Percentiles rank a stretch among this genome's conserved stretches.
Evolutionary conservation across 2,888 invertebrate species (phyloP).

Genomic region (Epinotia bilunana): DNA sequence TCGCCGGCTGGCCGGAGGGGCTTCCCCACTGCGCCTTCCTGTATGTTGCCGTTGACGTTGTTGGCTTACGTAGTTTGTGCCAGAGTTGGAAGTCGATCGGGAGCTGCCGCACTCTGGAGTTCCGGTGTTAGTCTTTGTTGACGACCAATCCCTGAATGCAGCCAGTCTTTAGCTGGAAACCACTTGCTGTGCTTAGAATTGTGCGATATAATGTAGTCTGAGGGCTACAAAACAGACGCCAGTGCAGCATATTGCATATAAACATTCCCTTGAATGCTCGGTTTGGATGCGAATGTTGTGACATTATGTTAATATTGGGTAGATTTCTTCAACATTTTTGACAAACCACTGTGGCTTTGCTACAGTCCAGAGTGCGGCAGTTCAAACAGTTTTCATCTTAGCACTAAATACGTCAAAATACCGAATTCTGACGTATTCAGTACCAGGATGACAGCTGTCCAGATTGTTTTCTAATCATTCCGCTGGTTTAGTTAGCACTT

Average conservation of each 20-base stretch:
- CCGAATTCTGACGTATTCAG: background rate
- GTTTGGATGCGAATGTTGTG: background rate
- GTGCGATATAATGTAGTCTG: background rate
- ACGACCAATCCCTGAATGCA: background rate
- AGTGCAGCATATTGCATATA: background rate
- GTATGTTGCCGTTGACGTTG: conserved; percentile 35
- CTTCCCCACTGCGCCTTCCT: conserved; percentile 45
- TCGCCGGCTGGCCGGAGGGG: conserved; percentile 43
- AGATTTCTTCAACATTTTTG: background rate
- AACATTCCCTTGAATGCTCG: background rate
- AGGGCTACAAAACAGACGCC: background rate
- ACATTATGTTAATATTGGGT: background rate
- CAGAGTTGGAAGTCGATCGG: background rate
- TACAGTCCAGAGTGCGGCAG: conserved; percentile 2
- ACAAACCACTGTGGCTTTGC: background rate
- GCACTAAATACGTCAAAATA: background rate
- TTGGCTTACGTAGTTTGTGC: conserved; percentile 36
- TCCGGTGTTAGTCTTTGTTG: background rate
- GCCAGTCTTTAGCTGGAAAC: background rate
- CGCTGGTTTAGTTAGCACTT: background rate
- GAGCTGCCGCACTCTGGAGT: background rate
- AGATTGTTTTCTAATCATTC: background rate
- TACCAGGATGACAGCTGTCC: conserved; percentile 5
- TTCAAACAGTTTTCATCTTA: background rate
- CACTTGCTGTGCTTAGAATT: background rate